Evolutionary conservation across 1,140 invertebrate species (phyloP), one percentile per base, ranked within the genome.

Genomic region (Achroia grisella): DNA sequence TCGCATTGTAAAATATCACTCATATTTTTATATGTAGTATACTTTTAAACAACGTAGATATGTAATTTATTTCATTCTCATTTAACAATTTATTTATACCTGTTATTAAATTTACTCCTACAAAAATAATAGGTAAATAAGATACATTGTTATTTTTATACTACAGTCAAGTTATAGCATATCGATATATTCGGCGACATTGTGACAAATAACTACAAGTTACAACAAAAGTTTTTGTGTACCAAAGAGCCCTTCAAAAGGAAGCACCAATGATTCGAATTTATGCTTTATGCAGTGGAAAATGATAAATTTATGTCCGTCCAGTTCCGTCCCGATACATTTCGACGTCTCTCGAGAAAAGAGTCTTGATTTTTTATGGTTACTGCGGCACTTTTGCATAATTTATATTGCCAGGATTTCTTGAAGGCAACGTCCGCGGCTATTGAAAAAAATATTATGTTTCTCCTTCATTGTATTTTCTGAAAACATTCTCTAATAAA

Each of bases 261-360:
- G 74, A 77, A 77, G 56, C 63, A 75, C 65, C 74, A 77, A 70
- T 80, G 78, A 84, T 82, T 80, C 74, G 74, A 80, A 80, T 78
- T 84, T 84, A 81, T 77, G 80, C 70, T 84, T 84, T 82, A 82
- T 82, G 80, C 80, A 74, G 74, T 73, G 78, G 80, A 84, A 84
- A 84, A 82, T 80, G 65, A 84, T 77, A 84, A 84, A 82, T 84
- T 84, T 84, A 84, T 79, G 66, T 52, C 50, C 61, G 80, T 81
- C 80, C 80, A 80, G 77, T 80, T 79, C 74, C 77, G 63, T 59
- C 45, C 51, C 69, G 49, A 70, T 73, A 69, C 66, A 70, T 56
- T 65, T 45, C 62, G 58, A 54, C 64, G 57, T 67, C 66, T 69
- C 46, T 6, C 28, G 42, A 56, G 67, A 60, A 68, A 49, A 66